Conservation (phyloP, 2,113 vertebrate genomes). For the Hippolais icterina region DNA sequence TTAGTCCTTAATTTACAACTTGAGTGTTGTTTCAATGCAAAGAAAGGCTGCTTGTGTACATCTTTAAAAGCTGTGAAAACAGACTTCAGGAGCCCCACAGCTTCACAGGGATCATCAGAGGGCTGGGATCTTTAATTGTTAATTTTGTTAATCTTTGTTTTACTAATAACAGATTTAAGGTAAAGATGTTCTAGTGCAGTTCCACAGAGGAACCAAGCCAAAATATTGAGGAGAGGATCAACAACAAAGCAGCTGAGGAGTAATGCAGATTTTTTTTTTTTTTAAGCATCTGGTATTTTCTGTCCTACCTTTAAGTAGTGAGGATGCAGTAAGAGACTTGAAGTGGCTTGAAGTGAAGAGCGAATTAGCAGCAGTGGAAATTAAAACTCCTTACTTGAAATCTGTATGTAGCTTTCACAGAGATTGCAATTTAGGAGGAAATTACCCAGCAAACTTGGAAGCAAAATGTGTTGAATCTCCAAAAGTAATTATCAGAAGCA, state of each 20-base stretch:
- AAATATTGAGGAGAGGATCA: background rate
- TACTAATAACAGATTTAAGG: conserved; percentile 9
- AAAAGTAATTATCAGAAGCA: background rate
- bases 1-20: conserved; percentile 40
- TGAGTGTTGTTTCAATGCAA: conserved; percentile 18
- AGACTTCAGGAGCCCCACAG: background rate
- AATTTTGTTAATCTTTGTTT: background rate
- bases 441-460: background rate
- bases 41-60: background rate
- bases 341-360: background rate
- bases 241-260: background rate
- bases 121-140: background rate
- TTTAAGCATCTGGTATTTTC: background rate
- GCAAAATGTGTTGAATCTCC: background rate
- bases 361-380: conserved; percentile 16
- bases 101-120: background rate
- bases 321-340: background rate
- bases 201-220: background rate
- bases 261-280: background rate
- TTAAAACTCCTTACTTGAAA: background rate
- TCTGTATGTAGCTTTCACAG: background rate
- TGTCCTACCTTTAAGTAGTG: background rate
- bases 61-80: conserved; percentile 33
- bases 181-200: background rate
- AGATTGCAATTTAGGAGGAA: background rate